Evolutionary conservation across 2,888 invertebrate genomes (phyloP).

Genomic region (Clostera curtula): DNA sequence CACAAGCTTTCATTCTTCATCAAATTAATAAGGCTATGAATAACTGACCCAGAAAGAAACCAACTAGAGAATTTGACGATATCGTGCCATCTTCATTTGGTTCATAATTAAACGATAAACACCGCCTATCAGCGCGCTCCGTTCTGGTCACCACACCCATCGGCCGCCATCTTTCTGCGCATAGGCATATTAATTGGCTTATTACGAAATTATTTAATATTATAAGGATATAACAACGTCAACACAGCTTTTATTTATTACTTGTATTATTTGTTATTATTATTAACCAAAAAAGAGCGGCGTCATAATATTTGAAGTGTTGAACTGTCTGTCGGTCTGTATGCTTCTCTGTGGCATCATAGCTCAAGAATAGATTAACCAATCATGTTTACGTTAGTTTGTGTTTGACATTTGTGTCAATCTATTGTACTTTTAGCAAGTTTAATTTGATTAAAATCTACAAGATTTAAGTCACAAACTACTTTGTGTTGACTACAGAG

Average conservation of each 20-base stretch:
- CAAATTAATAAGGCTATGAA: constrained; percentile 8
- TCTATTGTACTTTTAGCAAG: too few relatives aligned
- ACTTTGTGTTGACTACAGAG: too few relatives aligned
- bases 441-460: too few relatives aligned
- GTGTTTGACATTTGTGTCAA: too few relatives aligned
- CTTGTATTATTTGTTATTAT: too few relatives aligned
- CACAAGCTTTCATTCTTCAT: constrained; percentile 1
- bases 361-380: too few relatives aligned
- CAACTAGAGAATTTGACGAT: constrained; percentile 24
- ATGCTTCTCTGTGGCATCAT: too few relatives aligned
- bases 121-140: constrained; percentile 52
- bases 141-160: constrained; percentile 54
- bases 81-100: constrained; percentile 37
- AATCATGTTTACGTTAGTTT: too few relatives aligned
- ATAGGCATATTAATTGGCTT: constrained; percentile 44
- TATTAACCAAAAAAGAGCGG: too few relatives aligned
- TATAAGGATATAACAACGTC: constrained; percentile 5
- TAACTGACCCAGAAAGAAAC: constrained; percentile 17
- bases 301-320: too few relatives aligned
- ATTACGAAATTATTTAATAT: constrained; percentile 22
- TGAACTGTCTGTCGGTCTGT: too few relatives aligned
- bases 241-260: constrained; percentile 1
- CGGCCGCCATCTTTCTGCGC: constrained; percentile 62
- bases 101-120: constrained; percentile 44
- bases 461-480: too few relatives aligned